Percentiles rank a stretch among this genome's conserved stretches.
Conservation (phyloP, 2,888 invertebrate species). For the Cataglyphis altisquamis region DNA sequence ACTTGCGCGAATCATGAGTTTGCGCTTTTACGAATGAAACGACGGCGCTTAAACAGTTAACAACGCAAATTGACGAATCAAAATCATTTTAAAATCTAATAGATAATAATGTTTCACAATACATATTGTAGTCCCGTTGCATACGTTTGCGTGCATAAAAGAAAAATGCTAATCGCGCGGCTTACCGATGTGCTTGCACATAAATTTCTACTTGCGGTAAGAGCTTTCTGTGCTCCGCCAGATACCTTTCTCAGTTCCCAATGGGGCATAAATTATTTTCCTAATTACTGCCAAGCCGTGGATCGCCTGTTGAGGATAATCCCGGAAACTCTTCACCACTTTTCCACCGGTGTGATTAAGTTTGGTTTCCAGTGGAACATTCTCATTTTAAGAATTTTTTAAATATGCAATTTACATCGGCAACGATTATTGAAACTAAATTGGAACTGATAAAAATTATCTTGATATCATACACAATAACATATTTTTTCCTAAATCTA, state of each 20-base stretch:
- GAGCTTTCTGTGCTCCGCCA: conserved; percentile 46
- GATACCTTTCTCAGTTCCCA: conserved; percentile 48
- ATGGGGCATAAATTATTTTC: conserved; percentile 55
- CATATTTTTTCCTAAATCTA: background rate
- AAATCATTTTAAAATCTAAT: conserved; percentile 4
- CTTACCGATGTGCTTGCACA: conserved; percentile 48
- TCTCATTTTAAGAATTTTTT: conserved; percentile 13
- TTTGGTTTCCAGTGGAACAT: conserved; percentile 16
- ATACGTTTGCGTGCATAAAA: background rate
- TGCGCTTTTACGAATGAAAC: background rate
- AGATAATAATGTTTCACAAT: conserved; percentile 14
- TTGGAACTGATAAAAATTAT: background rate
- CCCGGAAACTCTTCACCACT: conserved; percentile 35
- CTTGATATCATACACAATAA: background rate
- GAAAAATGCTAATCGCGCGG: conserved; percentile 46
- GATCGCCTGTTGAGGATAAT: conserved; percentile 46
- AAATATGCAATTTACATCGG: background rate
- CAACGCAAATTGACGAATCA: background rate
- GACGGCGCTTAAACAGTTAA: background rate
- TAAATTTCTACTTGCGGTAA: conserved; percentile 56
- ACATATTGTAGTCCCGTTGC: background rate
- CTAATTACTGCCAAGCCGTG: conserved; percentile 52
- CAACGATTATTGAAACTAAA: background rate
- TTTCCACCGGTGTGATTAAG: conserved; percentile 32
- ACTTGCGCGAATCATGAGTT: background rate